Conservation (phyloP, 1,140 invertebrate genomes). For the Stenopsyche tienmushanensis region DNA sequence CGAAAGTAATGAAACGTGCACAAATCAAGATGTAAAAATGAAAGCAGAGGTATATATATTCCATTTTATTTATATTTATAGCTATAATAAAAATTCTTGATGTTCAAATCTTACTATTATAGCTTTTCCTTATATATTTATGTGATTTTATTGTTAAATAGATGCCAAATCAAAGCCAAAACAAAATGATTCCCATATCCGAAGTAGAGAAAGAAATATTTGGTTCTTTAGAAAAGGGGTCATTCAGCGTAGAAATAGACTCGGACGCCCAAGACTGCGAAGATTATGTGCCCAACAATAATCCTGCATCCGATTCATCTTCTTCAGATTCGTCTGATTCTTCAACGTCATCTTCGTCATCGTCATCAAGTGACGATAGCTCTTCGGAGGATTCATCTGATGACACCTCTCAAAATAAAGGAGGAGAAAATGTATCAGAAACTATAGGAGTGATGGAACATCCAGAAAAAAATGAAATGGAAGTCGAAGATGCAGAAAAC, state of each 20-base stretch:
- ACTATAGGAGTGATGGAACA: too few species aligned
- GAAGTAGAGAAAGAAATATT: constrained; percentile 27
- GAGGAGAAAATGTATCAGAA: too few species aligned
- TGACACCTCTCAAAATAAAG: background rate
- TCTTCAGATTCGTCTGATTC: constrained; percentile 13
- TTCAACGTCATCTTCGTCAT: constrained; percentile 16
- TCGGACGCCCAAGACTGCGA: constrained; percentile 34
- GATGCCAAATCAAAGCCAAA: background rate
- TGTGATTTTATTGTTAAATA: too few species aligned
- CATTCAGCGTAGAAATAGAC: constrained; percentile 32
- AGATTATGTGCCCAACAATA: constrained; percentile 25
- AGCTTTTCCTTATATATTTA: too few species aligned
- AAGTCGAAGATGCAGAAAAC: background rate
- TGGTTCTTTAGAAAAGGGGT: constrained; percentile 16
- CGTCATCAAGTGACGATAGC: background rate
- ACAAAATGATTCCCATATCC: background rate
- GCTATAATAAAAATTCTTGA: too few species aligned
- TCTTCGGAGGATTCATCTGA: background rate
- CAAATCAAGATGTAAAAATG: background rate
- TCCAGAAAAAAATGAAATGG: too few species aligned
- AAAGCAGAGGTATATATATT: background rate
- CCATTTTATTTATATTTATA: background rate
- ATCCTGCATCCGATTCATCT: background rate
- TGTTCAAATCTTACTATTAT: too few species aligned
- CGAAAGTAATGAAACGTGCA: background rate